phyloP scores from a whole-genome alignment of 2,797 vertebrate species.

The Helicolenus hilgendorfi region DNA sequence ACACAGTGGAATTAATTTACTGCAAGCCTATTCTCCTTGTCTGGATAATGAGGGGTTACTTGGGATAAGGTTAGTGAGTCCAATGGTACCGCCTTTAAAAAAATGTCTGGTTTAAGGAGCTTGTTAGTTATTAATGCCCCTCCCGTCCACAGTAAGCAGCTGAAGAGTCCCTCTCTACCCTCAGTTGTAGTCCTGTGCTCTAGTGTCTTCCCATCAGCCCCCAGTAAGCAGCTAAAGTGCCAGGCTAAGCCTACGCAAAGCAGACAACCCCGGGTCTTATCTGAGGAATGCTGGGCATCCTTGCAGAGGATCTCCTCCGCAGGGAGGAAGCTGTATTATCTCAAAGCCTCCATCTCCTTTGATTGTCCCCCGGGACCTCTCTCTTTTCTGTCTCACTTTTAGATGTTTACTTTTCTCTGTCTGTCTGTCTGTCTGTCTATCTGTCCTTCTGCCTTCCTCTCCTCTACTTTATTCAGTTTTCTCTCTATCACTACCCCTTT shows the following conservation, averaged over 20 bases:
- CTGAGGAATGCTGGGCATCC: slow-evolving; percentile 83
- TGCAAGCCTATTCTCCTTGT: slow-evolving; percentile 17
- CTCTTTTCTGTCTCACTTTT: slow-evolving; percentile 50
- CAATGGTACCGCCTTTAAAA: slow-evolving; percentile 12
- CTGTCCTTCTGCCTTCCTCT: background rate
- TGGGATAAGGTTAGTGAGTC: slow-evolving; percentile 29
- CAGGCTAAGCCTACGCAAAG: slow-evolving; percentile 71
- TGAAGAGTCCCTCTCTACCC: slow-evolving; percentile 35
- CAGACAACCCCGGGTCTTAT: slow-evolving; percentile 81
- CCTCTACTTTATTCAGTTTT: background rate
- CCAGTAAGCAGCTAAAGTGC: slow-evolving; percentile 77
- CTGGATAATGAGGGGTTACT: slow-evolving; percentile 30
- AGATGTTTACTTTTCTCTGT: slow-evolving; percentile 55
- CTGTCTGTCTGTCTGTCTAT: background rate
- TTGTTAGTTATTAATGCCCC: slow-evolving; percentile 62
- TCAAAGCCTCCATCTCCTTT: slow-evolving; percentile 69
- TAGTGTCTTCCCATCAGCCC: slow-evolving; percentile 44
- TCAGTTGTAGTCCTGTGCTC: slow-evolving; percentile 32
- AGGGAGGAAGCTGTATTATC: slow-evolving; percentile 75
- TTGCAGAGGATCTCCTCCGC: slow-evolving; percentile 74
- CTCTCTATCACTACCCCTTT: background rate
- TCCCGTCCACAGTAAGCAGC: slow-evolving; percentile 55
- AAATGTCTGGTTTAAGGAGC: slow-evolving; percentile 60
- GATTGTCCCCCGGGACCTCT: slow-evolving; percentile 63
- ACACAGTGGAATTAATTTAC: slow-evolving; percentile 5